Base-by-base conservation (phyloP, 2,888 invertebrate species). In the Calephelis perditalis region DNA sequence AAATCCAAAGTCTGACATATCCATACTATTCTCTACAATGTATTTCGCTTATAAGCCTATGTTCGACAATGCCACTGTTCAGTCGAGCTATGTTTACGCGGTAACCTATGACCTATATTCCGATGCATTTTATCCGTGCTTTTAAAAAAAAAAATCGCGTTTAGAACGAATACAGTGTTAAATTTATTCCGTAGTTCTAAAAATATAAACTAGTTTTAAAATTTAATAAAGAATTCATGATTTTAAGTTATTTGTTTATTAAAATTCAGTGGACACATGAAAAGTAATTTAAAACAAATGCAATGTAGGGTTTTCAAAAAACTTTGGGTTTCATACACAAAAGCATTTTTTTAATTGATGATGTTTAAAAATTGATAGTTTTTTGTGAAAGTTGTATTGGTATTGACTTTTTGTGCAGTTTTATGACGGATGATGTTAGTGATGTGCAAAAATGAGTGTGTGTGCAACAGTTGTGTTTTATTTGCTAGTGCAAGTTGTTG, bases 1-100 rank as follows among this genome's bases (percentile, higher is more conserved):
- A 40, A 5, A 7, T 40, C 15, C 26, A 9, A 43, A 44, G 43
- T 12, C 49, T 10, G 56, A 46, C 73, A 46, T 70, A 71, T 87
- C 89, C 80, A 81, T n/a, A 69, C 63, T 69, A 80, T 70, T 72
- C 77, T 74, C 63, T 67, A 73, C 62, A 46, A 63, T 66, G 72
- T 78, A 77, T 83, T 74, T 77, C 80, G 79, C 85, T 88, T 90
- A 90, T 86, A 90, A 90, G 82, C 79, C 82, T 86, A 86, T 79
- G 78, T 80, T 78, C 77, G 74, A 83, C 82, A 82, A 81, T 81
- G 76, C 79, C 72, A 72, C 81, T 74, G 86, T 82, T 86, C 87
- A 90, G 89, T 90, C 76, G 77, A 68, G 70, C 73, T 75, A 79
- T 76, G 75, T 75, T 62, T 73, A 77, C 82, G 79, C 81, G 80